Evolutionary conservation across 2,797 vertebrate species (phyloP), one percentile per base, ranked within the genome.

Genomic region (Anabas testudineus): DNA sequence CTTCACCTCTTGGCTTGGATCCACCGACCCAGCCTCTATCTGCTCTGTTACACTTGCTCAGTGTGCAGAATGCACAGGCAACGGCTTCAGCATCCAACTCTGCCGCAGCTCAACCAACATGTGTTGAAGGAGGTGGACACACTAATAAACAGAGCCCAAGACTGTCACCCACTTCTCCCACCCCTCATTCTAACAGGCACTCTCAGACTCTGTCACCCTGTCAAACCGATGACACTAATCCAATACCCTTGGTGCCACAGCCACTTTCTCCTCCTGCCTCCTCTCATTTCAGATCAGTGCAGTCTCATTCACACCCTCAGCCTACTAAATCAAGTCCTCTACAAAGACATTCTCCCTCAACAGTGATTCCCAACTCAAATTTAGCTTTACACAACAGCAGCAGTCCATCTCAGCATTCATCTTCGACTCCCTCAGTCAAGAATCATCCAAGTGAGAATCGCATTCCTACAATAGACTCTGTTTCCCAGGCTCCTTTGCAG

Each of bases 41-140:
- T 14, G 93, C 94, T 51, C 76, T 95, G 52, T 87, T 95, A 43
- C 94, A 94, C 86, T 85, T 95, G 45, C 92, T 95, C 52, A 94
- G 93, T 71, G 92, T 94, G 58, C 94, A 95, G 84, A 95, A 86
- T 42, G 89, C 91, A 0, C 94, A 95, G 60, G 87, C 84, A 26
- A 32, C 79, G 22, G 73, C 76, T 22, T 80, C 80, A n/a, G 71
- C 76, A 30, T 84, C 87, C 13, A 73, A 30, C 70, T 67, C 83
- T 13, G 57, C 80, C 37, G 67, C 85, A n/a, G 77, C 66, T 76
- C 92, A 90, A 58, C 71, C 67, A 18, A 85, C 71, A 58, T 77
- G 78, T 52, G 51, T 55, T 22, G 90, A 88, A 57, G 88, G 75
- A 76, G 74, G 67, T 22, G 85, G 78, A 68, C 78, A 84, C 87